Conservation (phyloP, 92 coral and sea anemone species). For the Palythoa caribaeorum region DNA sequence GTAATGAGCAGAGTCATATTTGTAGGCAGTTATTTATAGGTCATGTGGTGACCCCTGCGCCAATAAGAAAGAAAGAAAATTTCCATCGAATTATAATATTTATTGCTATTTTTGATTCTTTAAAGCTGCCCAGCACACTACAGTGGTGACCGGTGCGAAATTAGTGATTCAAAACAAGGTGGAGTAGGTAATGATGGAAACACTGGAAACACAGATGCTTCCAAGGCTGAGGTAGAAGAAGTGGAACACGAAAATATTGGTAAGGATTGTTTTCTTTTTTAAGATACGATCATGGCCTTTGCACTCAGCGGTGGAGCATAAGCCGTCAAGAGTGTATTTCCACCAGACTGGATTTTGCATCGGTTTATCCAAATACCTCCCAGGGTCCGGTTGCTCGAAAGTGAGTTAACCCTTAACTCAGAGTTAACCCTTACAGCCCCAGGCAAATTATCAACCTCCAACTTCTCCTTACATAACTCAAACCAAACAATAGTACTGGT, state of each 20-base stretch:
- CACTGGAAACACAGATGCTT: not conserved
- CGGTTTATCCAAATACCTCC: too few relatives aligned
- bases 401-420: too few relatives aligned
- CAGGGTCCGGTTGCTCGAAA: too few relatives aligned
- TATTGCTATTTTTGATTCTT: not conserved
- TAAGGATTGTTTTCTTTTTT: not conserved
- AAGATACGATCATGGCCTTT: not conserved
- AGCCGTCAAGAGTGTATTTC: not conserved
- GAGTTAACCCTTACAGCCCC: too few relatives aligned
- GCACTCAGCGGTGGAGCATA: not conserved
- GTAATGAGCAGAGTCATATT: too few relatives aligned
- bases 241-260: not conserved
- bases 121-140: conserved; percentile 3
- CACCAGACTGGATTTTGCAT: too few relatives aligned
- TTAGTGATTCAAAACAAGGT: not conserved
- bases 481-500: too few relatives aligned
- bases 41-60: too few relatives aligned
- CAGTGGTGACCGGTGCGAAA: conserved; percentile 12
- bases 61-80: too few relatives aligned
- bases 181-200: not conserved
- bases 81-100: not conserved
- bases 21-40: too few relatives aligned
- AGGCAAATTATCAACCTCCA: too few relatives aligned
- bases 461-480: too few relatives aligned
- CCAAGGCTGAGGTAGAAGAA: not conserved